Base-by-base conservation (phyloP, 2,113 vertebrate genomes). In the Myiopsitta monachus region DNA sequence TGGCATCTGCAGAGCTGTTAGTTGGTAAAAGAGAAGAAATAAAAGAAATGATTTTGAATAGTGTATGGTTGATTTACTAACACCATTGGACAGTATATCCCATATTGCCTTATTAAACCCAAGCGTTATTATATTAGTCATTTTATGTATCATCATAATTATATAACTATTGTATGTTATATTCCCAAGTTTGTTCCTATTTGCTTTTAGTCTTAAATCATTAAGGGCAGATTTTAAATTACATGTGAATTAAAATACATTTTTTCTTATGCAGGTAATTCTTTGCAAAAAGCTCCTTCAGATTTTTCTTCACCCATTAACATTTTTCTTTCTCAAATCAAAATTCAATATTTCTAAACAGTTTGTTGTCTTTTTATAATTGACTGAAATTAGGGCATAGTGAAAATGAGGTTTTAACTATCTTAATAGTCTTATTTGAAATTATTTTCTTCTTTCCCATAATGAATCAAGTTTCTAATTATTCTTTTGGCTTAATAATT, bases 21-120 rank as follows among this genome's bases (percentile, higher is more conserved):
- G 51, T 91, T 70, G 90, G 38, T 80, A 46, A 95, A 47, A 64
- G 57, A 82, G 66, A 77, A 88, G 81, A 89, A 91, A 87, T 75
- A 51, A 94, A 52, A 78, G 63, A 66, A 97, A 93, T 94, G 59
- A 94, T 95, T 96, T 87, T 80, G 62, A 66, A 31, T 69, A 83
- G 69, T 4, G 2, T 55, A 12, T 49, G 62, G 24, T 33, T 95
- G 86, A 88, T 90, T 90, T 74, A 44, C 47, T 70, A 12, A 87
- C n/a, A 33, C 43, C 63, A 15, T 83, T 69, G 83, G 55, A 70
- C 68, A 87, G 67, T 62, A 16, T 80, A 39, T 78, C 52, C 91
- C 9, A 18, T 64, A 28, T n/a, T 22, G 3, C 75, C 54, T 88
- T 91, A 59, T 88, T 97, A 88, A 95, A 81, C 59, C 44, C 68